A percentile compares a stretch with the other conserved stretches of the same genome.
These are phyloP conservation scores for Miichthys miiuy DNA, from an alignment of 2,797 vertebrate species.

Conservation along the genomic window DNA sequence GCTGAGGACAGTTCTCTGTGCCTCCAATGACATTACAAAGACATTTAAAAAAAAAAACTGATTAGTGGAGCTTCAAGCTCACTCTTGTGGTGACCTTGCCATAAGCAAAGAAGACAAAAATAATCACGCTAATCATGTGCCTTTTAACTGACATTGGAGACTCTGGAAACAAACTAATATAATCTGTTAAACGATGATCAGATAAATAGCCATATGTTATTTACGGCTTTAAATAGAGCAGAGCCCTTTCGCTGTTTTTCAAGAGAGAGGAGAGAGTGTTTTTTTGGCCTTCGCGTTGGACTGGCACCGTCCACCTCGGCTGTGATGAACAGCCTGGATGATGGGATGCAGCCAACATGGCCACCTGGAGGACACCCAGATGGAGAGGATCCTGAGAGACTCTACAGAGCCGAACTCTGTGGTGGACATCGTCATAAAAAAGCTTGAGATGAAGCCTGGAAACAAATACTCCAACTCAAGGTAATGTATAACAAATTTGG, in stretches of 20 bases:
- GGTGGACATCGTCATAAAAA: not conserved
- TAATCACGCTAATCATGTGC: not conserved
- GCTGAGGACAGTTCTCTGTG: not conserved
- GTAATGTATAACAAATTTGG: not conserved
- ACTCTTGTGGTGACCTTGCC: no score
- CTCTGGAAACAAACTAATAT: not conserved
- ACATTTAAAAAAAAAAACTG: not conserved
- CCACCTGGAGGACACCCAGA: slow-evolving; percentile 53
- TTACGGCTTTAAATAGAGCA: slow-evolving; percentile 40
- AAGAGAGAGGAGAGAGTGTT: slow-evolving; percentile 6
- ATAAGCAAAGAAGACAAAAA: not conserved
- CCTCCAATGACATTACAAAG: not conserved
- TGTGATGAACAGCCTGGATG: slow-evolving; percentile 55
- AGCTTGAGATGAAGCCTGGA: not conserved
- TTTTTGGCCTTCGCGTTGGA: slow-evolving; percentile 29
- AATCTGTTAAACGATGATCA: not conserved
- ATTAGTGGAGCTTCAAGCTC: no score
- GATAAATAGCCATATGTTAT: slow-evolving; percentile 23
- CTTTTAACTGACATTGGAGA: not conserved
- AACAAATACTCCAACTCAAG: slow-evolving; percentile 3
- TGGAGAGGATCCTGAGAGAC: slow-evolving; percentile 42
- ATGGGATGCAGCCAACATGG: slow-evolving; percentile 46
- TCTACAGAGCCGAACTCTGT: not conserved
- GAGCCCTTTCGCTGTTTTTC: slow-evolving; percentile 14
- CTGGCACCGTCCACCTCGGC: slow-evolving; percentile 37